A percentile compares a stretch with the other conserved stretches of the same genome.
These are phyloP conservation scores for Unio delphinus DNA, from an alignment of 2,888 invertebrate genomes.

Conservation along the genomic window DNA sequence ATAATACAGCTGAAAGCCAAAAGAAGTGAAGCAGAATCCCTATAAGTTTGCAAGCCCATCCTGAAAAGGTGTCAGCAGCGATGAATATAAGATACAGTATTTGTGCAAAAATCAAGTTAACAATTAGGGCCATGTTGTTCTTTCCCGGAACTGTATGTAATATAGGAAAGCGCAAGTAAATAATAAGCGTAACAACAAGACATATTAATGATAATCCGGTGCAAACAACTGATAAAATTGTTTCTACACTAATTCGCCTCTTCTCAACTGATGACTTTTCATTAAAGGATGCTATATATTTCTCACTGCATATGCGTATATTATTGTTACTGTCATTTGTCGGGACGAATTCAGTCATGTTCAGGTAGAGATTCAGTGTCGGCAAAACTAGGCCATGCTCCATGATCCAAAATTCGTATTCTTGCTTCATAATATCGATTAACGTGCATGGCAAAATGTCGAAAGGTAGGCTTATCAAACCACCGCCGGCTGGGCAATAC, in stretches of 20 bases:
- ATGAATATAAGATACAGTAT: conserved; percentile 11
- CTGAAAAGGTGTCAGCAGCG: background rate
- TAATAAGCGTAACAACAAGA: conserved; percentile 14
- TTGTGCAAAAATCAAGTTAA: conserved; percentile 14
- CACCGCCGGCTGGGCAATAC: too few relatives aligned
- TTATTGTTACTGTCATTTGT: too few relatives aligned
- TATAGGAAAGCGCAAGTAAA: conserved; percentile 12
- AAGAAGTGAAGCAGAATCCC: conserved; percentile 18
- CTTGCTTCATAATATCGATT: too few relatives aligned
- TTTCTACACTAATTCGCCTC: background rate
- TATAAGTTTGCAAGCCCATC: conserved; percentile 7
- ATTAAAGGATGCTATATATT: too few relatives aligned
- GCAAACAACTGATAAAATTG: conserved; percentile 8
- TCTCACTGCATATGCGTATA: too few relatives aligned
- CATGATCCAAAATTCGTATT: too few relatives aligned
- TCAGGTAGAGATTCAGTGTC: too few relatives aligned
- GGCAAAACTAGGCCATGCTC: too few relatives aligned
- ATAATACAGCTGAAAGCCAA: conserved; percentile 15
- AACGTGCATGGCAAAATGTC: too few relatives aligned
- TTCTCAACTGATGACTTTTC: too few relatives aligned
- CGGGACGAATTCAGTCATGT: too few relatives aligned
- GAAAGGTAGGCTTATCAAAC: too few relatives aligned
- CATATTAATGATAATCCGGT: conserved; percentile 12
- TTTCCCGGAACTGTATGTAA: conserved; percentile 20
- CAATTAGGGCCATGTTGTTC: conserved; percentile 17